A percentile compares a stretch with the other conserved stretches of the same genome.
Conservation (phyloP, 2,888 invertebrate genomes). For the Drosophila meridionalis region DNA sequence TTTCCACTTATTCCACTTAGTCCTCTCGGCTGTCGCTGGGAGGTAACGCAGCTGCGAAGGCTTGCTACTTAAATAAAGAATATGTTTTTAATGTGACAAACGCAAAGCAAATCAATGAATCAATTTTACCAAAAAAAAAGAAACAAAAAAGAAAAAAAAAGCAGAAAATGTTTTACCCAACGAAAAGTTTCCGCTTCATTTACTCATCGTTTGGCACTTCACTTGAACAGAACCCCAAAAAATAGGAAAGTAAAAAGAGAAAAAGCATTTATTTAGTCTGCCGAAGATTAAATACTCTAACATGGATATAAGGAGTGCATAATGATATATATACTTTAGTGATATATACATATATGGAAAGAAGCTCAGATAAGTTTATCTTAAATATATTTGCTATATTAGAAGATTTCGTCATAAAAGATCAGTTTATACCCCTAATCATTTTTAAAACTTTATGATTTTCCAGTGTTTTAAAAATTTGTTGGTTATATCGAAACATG, state of each 20-base stretch:
- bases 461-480: no score
- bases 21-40: conserved; percentile 20
- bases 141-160: not conserved
- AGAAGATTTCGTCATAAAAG: no score
- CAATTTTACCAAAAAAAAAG: conserved; percentile 34
- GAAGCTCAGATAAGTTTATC: no score
- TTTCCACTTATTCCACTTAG: conserved; percentile 27
- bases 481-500: no score
- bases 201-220: conserved; percentile 35
- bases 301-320: rapidly evolving
- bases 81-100: conserved; percentile 58
- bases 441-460: no score
- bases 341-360: not conserved
- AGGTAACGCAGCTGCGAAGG: conserved; percentile 18
- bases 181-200: conserved; percentile 67
- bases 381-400: no score
- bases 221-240: conserved; percentile 18
- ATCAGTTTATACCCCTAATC: no score
- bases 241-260: not conserved
- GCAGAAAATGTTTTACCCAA: conserved; percentile 10
- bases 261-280: not conserved
- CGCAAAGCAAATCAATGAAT: conserved; percentile 46
- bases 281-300: not conserved
- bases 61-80: conserved; percentile 41
- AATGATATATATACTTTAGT: no score